These are phyloP conservation scores for Acanthiza pusilla DNA, from an alignment of 2,797 vertebrate species.

Conservation along the genomic window DNA sequence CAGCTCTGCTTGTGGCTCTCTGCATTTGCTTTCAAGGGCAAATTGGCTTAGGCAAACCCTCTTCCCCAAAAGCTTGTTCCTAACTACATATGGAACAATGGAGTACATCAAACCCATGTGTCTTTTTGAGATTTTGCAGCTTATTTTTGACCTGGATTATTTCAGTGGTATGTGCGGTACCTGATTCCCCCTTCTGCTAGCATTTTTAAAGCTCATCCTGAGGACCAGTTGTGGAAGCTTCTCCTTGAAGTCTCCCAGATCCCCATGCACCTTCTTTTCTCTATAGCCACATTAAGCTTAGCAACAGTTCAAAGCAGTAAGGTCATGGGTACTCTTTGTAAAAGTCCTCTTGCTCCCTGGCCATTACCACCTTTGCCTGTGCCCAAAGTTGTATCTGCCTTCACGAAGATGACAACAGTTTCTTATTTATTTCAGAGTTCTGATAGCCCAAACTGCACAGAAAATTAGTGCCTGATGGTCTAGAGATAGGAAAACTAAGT, in stretches of 20 bases:
- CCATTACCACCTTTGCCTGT: neutral
- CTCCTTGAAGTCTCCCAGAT: neutral
- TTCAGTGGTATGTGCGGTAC: neutral
- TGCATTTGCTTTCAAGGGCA: neutral
- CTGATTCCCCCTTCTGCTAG: neutral
- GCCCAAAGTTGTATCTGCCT: neutral
- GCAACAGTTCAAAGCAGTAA: neutral
- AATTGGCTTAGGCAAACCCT: neutral
- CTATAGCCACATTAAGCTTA: neutral
- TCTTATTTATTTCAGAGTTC: neutral
- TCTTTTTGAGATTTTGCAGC: neutral
- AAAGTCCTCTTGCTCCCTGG: neutral
- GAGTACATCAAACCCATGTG: neutral
- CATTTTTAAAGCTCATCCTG: neutral
- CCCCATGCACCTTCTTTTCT: neutral
- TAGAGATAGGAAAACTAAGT: neutral
- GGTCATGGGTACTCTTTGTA: neutral
- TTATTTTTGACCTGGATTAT: neutral
- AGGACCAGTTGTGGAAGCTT: neutral
- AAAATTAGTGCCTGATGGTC: neutral
- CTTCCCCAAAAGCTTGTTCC: neutral
- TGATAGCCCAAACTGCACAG: neutral
- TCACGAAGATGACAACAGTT: neutral
- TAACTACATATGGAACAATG: neutral
- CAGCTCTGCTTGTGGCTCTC: neutral